Evolutionary conservation across 2,113 vertebrate genomes (phyloP), one percentile per base, ranked within the genome.

Genomic region (Sakesphorus luctuosus): DNA sequence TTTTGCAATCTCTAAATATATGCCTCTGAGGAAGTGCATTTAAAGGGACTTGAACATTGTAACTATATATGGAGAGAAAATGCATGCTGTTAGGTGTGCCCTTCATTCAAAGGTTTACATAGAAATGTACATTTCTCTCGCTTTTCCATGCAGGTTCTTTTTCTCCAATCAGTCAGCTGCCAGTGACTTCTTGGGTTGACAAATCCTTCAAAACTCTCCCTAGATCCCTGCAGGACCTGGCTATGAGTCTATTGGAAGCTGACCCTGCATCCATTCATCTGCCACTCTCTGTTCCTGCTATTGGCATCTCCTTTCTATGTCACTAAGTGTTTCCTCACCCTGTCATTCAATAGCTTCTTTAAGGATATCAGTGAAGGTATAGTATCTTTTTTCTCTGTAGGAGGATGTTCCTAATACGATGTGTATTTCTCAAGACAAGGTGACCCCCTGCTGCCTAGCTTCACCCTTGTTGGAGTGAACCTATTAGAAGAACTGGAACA

Each of bases 401-500:
- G 61, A 14, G 4, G 1, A 11, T 44, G 17, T 3, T 85, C 4
- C n/a, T 79, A 11, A 50, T 67, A 43, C 58, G 38, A 26, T 40
- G 11, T n/a, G 13, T 25, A 24, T 76, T 52, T n/a, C 3, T 6
- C 44, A 91, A 78, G 36, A 58, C 43, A 91, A 94, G 52, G 47
- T 87, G 77, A 94, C 47, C 31, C 4, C 3, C 6, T 55, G 13
- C 11, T 68, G 13, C 10, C 11, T 44, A 25, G 16, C 17, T 49
- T 86, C 35, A 49, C 12, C 11, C 21, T 49, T 56, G 4, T n/a
- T 82, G 31, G 28, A 31, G 11, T 68, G 35, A 93, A 73, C 6
- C 3, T 25, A 66, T 82, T 69, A 91, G 49, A 67, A 81, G n/a
- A 82, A 47, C 44, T 52, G 62, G 46, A 90, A 91, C 53, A 91